Conservation (phyloP, 2,888 invertebrate genomes). For the Sinopyrophorus schimmeli region DNA sequence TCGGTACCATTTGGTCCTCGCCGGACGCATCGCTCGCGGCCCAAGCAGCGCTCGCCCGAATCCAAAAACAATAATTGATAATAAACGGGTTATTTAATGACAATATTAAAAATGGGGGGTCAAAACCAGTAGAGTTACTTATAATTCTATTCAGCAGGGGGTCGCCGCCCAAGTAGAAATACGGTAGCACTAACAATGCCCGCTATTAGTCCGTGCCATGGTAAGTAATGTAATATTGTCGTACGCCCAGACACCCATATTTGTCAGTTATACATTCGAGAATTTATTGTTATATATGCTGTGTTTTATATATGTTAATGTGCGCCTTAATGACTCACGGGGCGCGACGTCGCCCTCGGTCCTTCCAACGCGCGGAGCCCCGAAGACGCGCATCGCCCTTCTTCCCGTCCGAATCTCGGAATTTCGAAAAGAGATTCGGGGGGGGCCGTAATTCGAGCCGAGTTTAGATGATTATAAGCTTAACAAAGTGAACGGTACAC, state of each 20-base stretch:
- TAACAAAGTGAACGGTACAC: slow-evolving; percentile 36
- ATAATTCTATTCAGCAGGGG: slow-evolving; percentile 43
- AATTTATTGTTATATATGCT: slow-evolving; percentile 36
- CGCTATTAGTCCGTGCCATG: slow-evolving; percentile 43
- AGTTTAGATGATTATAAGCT: slow-evolving; percentile 36
- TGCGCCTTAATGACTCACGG: slow-evolving; percentile 33
- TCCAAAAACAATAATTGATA: slow-evolving; percentile 36
- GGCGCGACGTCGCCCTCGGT: slow-evolving; percentile 18
- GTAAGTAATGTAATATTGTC: slow-evolving; percentile 46
- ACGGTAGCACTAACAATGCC: slow-evolving; percentile 53
- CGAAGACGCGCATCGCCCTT: too few relatives aligned
- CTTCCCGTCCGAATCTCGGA: too few relatives aligned
- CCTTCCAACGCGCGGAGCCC: not conserved
- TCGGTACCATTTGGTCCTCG: too few relatives aligned
- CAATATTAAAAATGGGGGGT: slow-evolving; percentile 51
- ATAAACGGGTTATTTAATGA: slow-evolving; percentile 43
- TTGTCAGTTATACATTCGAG: slow-evolving; percentile 40
- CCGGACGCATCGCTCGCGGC: not conserved
- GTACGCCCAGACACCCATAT: slow-evolving; percentile 40
- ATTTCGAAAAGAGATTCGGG: too few relatives aligned
- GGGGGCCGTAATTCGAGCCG: too few relatives aligned
- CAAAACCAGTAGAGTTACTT: slow-evolving; percentile 41
- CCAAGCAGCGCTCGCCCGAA: not conserved
- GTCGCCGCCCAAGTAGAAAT: slow-evolving; percentile 53
- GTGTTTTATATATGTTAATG: slow-evolving; percentile 37